Percentiles rank a stretch among this genome's conserved stretches.
Conservation (phyloP, 2,888 invertebrate species). For the Papilio demoleus region DNA sequence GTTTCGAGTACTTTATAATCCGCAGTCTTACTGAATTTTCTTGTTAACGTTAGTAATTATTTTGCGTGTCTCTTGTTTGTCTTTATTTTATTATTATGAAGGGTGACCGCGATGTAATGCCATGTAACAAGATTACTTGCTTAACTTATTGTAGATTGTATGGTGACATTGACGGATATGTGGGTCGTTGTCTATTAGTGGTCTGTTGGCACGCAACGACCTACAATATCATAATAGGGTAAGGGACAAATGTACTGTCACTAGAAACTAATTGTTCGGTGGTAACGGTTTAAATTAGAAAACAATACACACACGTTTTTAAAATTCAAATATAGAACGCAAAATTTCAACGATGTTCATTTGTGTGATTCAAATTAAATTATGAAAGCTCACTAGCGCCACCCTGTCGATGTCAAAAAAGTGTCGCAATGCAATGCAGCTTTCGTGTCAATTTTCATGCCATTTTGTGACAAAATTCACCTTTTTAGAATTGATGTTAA, state of each 20-base stretch:
- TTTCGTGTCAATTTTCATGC: no score
- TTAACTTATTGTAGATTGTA: conserved; percentile 18
- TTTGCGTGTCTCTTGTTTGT: neutral
- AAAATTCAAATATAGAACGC: no score
- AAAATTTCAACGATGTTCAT: no score
- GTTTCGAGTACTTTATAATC: no score
- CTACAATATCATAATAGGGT: conserved; percentile 1
- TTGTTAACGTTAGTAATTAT: neutral
- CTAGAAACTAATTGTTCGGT: neutral
- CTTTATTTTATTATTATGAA: conserved; percentile 11
- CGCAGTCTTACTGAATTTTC: neutral
- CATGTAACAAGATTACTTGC: conserved; percentile 29
- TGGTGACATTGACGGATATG: conserved; percentile 24
- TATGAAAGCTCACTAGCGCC: no score
- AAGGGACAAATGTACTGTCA: neutral
- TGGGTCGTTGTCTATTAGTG: conserved; percentile 24
- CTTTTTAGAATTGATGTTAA: no score
- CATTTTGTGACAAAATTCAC: no score
- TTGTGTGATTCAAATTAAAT: no score
- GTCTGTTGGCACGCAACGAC: conserved; percentile 8
- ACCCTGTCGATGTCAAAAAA: no score
- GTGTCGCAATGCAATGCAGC: no score
- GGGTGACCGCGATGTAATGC: conserved; percentile 15
- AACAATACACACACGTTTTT: no score
- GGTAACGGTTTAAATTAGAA: no score